A percentile compares a stretch with the other conserved stretches of the same genome.
These are phyloP conservation scores for Phalera bucephala DNA, from an alignment of 2,888 invertebrate genomes.

Conservation along the genomic window DNA sequence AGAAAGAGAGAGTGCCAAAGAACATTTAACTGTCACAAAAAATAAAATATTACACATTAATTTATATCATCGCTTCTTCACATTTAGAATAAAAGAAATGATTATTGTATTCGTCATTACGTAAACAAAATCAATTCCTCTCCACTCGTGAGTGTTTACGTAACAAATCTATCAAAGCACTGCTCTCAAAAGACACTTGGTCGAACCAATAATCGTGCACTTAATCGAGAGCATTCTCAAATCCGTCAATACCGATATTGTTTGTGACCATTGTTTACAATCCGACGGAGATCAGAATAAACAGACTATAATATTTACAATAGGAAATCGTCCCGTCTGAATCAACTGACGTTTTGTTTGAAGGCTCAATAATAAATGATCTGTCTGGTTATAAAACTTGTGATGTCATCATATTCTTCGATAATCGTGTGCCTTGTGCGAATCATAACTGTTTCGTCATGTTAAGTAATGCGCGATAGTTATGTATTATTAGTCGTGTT, in stretches of 20 bases:
- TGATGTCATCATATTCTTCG: constrained; percentile 38
- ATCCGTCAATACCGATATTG: constrained; percentile 49
- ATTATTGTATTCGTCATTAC: constrained; percentile 17
- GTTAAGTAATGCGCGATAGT: constrained; percentile 28
- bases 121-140: constrained; percentile 21
- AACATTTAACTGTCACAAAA: no score
- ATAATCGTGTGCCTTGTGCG: constrained; percentile 23
- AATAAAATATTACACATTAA: no score
- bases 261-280: constrained; percentile 51
- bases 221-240: constrained; percentile 40
- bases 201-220: constrained; percentile 20
- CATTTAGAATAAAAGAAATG: no score
- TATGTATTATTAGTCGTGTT: no score
- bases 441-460: constrained; percentile 23
- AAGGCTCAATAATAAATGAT: constrained; percentile 26
- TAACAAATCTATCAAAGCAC: constrained; percentile 25
- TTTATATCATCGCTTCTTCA: no score
- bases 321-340: constrained; percentile 34
- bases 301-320: constrained; percentile 49
- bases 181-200: constrained; percentile 20
- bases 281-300: constrained; percentile 41
- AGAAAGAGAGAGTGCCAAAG: no score
- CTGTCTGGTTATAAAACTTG: constrained; percentile 30
- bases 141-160: constrained; percentile 23
- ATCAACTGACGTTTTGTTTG: constrained; percentile 45